Percentiles rank a stretch among this genome's conserved stretches.
These are phyloP conservation scores for Ostrea edulis DNA, from an alignment of 1,140 invertebrate genomes.

Conservation along the genomic window DNA sequence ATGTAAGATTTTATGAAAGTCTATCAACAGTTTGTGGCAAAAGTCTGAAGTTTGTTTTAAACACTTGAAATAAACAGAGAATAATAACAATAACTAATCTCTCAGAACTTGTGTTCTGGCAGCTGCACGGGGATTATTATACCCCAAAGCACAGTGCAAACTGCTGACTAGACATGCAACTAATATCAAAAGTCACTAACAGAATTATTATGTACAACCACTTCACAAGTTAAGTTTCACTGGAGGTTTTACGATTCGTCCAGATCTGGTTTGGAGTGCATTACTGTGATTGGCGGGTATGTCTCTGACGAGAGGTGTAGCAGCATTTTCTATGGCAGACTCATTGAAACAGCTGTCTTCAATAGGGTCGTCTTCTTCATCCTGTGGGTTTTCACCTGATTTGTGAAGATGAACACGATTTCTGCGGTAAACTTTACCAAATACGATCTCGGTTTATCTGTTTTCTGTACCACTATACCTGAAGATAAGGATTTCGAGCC, in stretches of 20 bases:
- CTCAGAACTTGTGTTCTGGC: too few relatives aligned
- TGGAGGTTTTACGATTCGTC: slow-evolving; percentile 27
- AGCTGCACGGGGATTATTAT: too few relatives aligned
- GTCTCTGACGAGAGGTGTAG: neutral
- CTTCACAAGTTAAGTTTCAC: slow-evolving; percentile 26
- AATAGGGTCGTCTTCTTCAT: neutral
- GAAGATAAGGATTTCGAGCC: slow-evolving; percentile 5
- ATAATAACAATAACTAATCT: too few relatives aligned
- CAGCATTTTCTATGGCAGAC: neutral
- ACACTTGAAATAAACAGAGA: too few relatives aligned
- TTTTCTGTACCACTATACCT: slow-evolving; percentile 23
- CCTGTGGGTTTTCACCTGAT: neutral
- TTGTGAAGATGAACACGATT: slow-evolving; percentile 41
- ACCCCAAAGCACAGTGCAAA: too few relatives aligned
- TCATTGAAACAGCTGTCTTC: neutral
- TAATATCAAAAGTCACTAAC: too few relatives aligned
- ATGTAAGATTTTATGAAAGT: too few relatives aligned
- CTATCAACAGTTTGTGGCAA: too few relatives aligned
- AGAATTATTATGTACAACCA: too few relatives aligned
- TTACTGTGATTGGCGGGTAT: neutral
- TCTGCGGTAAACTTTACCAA: slow-evolving; percentile 29
- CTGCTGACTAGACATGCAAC: too few relatives aligned
- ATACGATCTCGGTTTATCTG: slow-evolving; percentile 38
- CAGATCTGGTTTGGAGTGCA: neutral
- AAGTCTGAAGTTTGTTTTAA: too few relatives aligned